A percentile compares a stretch with the other conserved stretches of the same genome.
phyloP scores from a whole-genome alignment of 2,888 invertebrate genomes.

The Xylota sylvarum region DNA sequence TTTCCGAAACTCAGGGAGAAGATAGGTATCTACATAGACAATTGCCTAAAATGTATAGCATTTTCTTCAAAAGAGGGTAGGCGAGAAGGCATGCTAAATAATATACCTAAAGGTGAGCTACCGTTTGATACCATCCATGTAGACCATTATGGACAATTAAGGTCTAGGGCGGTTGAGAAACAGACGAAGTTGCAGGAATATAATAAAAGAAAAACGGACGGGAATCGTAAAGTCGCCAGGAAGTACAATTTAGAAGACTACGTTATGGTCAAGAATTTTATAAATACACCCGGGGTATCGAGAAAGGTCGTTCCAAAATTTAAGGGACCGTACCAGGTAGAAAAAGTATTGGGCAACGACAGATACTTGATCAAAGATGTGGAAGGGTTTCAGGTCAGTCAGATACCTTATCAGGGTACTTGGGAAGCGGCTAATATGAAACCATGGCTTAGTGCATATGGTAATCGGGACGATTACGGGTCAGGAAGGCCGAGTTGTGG shows the following conservation, averaged over 20 bases:
- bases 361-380: constrained; percentile 29
- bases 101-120: no score
- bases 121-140: no score
- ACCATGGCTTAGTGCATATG: constrained; percentile 5
- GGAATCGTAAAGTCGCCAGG: background rate
- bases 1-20: no score
- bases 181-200: constrained; percentile 27
- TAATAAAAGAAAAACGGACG: constrained; percentile 14
- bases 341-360: constrained; percentile 16
- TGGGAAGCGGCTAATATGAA: constrained; percentile 35
- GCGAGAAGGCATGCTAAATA: background rate
- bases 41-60: no score
- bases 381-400: constrained; percentile 26
- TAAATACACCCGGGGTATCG: constrained; percentile 73
- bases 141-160: no score
- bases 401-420: constrained; percentile 20
- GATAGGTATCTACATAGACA: no score
- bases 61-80: background rate
- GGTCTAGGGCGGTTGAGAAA: constrained; percentile 1
- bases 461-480: constrained; percentile 53
- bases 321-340: constrained; percentile 25
- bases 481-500: constrained; percentile 55
- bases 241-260: constrained; percentile 65
- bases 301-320: constrained; percentile 78
- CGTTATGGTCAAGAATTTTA: constrained; percentile 78